These are phyloP conservation scores for Jaculus jaculus DNA, from an alignment of 2,113 vertebrate species.

Conservation along the genomic window DNA sequence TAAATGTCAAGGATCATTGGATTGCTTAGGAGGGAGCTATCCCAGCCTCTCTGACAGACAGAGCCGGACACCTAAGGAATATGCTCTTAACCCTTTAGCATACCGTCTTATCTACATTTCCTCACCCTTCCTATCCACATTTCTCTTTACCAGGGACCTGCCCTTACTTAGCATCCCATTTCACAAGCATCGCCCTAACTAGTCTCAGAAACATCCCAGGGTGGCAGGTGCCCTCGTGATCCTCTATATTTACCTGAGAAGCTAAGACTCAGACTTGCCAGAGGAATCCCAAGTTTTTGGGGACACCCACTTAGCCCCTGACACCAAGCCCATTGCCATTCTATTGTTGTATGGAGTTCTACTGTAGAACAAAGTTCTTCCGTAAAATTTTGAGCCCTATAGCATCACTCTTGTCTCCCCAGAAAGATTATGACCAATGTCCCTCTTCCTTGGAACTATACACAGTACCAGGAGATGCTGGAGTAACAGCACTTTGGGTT, in stretches of 20 bases:
- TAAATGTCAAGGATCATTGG: not conserved
- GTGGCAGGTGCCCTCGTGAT: not conserved
- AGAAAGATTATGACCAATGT: not conserved
- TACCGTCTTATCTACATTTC: too few relatives aligned
- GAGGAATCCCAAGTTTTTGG: not conserved
- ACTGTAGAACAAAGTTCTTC: accelerated
- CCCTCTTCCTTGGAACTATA: not conserved
- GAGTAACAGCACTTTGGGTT: accelerated
- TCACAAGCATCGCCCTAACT: not conserved
- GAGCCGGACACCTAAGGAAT: not conserved
- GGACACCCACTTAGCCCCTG: not conserved
- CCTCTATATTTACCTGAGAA: not conserved
- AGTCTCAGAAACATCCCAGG: not conserved
- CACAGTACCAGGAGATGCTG: not conserved
- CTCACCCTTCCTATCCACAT: not conserved
- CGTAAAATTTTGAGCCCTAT: not conserved
- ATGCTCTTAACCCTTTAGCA: not conserved
- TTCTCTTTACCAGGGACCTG: not conserved
- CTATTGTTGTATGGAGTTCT: not conserved
- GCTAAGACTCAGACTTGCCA: not conserved
- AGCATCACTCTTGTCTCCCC: not conserved
- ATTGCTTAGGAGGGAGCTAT: not conserved
- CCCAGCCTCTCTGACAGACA: too few relatives aligned
- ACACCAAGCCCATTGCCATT: not conserved
- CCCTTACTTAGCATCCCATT: not conserved